Conservation (phyloP, 2,888 invertebrate species). For the Leptinotarsa peninsularis region DNA sequence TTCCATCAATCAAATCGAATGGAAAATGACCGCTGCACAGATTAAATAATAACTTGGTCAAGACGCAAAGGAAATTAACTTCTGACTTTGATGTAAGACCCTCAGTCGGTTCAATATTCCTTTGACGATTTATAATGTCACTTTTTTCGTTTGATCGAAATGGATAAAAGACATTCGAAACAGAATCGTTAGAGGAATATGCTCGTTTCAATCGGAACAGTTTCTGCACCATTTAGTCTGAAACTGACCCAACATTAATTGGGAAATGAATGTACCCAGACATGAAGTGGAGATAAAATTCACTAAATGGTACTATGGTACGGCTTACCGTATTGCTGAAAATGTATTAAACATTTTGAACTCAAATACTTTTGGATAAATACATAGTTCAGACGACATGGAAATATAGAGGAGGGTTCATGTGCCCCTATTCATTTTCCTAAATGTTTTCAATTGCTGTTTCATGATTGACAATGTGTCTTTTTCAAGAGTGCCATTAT, state of each 20-base stretch:
- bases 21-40: slow-evolving; percentile 59
- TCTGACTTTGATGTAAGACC: slow-evolving; percentile 64
- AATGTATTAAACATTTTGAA: no score
- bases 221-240: not conserved
- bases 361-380: no score
- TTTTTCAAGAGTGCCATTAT: no score
- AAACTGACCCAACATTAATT: not conserved
- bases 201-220: not conserved
- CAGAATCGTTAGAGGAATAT: not conserved
- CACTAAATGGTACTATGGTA: no score
- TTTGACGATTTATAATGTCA: slow-evolving; percentile 48
- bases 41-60: slow-evolving; percentile 62
- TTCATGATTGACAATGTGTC: no score
- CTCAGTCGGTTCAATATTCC: slow-evolving; percentile 46
- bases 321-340: no score
- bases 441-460: no score
- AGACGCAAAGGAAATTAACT: slow-evolving; percentile 64
- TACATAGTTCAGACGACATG: no score
- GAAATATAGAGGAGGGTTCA: no score
- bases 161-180: slow-evolving; percentile 26
- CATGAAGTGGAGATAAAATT: no score
- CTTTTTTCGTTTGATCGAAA: slow-evolving; percentile 34
- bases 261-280: not conserved
- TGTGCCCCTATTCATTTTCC: no score
- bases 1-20: slow-evolving; percentile 59